Evolutionary conservation across 2,113 vertebrate species (phyloP), one percentile per base, ranked within the genome.

Genomic region (Columba livia): DNA sequence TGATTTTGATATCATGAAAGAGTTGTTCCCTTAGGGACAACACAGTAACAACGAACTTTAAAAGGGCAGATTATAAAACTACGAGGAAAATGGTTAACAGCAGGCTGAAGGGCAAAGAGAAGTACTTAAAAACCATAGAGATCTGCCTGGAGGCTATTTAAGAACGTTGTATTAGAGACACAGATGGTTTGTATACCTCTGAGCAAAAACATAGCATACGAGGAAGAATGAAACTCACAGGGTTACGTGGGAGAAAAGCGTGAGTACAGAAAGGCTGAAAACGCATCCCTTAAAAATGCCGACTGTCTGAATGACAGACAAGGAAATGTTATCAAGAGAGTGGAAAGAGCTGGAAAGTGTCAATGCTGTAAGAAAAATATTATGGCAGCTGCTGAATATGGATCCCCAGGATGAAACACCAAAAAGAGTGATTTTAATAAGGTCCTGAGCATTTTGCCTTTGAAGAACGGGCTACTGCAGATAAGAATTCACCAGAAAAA

Each of bases 151-250:
- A 94, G 96, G 95, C 93, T 95, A 94, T 97, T 97, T 96, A 96
- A 94, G 84, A 96, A 88, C 80, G 79, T 85, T 79, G 82, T 88
- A 96, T 95, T 90, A 96, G 94, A 96, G 96, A 93, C 96, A 94
- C 97, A 96, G 96, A 96, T 97, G 96, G 96, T 97, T 96, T 94
- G 94, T 94, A 87, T 93, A 96, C 90, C 91, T 97, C 92, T 90
- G 95, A 97, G 96, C 91, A 92, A 91, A 95, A 95, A 89, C 91
- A 78, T 11, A 69, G 88, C 29, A 4, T 71, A 38, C 1, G 56
- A 94, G 69, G 67, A 88, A 89, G 89, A 70, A 77, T 79, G 87
- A 90, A 95, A 53, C 75, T 96, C 95, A 50, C 57, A 88, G 71
- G 82, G 85, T 86, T 90, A 85, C 5, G 31, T 94, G 79, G 90